Conservation (phyloP, 2,797 vertebrate species). For the Chromobotia macracanthus region DNA sequence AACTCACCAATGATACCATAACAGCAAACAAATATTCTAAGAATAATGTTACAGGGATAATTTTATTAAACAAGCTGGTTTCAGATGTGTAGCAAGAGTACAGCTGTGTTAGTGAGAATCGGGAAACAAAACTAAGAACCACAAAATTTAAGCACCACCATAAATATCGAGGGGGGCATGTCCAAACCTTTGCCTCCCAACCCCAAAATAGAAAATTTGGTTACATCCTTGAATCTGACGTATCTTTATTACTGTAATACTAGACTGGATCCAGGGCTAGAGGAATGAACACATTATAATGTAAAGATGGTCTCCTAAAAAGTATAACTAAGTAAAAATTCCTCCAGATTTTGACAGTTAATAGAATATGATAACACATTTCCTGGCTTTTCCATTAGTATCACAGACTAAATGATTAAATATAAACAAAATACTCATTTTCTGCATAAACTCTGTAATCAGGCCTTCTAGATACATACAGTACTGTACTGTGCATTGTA, state of each 20-base stretch:
- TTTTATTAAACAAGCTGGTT: background rate
- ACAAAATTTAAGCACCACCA: too few species aligned
- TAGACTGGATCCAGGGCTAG: background rate
- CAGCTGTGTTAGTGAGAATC: too few species aligned
- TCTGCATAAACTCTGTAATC: background rate
- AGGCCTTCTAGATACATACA: background rate
- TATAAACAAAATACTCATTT: background rate
- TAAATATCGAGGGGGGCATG: too few species aligned
- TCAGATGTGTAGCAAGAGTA: background rate
- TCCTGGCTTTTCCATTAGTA: background rate
- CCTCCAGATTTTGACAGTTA: too few species aligned
- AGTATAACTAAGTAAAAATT: too few species aligned
- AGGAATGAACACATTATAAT: background rate
- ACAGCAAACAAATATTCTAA: background rate
- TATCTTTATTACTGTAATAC: background rate
- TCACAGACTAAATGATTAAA: background rate
- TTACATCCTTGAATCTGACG: too few species aligned
- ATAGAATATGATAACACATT: background rate
- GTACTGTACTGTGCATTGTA: background rate
- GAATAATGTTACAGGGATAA: background rate
- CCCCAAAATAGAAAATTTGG: too few species aligned
- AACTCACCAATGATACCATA: background rate
- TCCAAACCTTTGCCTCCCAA: too few species aligned
- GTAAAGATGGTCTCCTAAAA: too few species aligned
- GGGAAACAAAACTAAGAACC: too few species aligned